Evolutionary conservation across 2,888 invertebrate species (phyloP).

Genomic region (Bedellia somnulentella): DNA sequence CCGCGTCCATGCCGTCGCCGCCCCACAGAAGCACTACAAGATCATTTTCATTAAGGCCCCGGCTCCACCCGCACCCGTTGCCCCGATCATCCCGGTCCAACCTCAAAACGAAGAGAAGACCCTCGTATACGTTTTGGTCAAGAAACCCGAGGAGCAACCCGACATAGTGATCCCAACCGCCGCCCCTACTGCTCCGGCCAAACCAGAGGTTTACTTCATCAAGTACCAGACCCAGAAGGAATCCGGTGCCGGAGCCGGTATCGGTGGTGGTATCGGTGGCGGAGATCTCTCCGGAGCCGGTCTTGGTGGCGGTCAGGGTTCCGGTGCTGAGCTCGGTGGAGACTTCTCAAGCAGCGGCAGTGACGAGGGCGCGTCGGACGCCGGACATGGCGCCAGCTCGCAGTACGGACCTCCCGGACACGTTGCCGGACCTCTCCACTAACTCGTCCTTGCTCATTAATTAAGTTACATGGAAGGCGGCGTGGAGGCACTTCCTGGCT

Average conservation of each 20-base stretch:
- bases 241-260: slow-evolving; percentile 25
- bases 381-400: slow-evolving; percentile 39
- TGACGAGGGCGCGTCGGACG: slow-evolving; percentile 22
- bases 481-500: slow-evolving; percentile 19
- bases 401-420: slow-evolving; percentile 58
- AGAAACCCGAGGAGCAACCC: slow-evolving; percentile 83
- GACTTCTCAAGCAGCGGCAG: slow-evolving; percentile 33
- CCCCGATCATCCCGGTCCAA: slow-evolving; percentile 77
- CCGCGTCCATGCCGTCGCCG: slow-evolving; percentile 66
- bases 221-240: slow-evolving; percentile 74
- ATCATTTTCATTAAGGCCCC: slow-evolving; percentile 93
- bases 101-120: slow-evolving; percentile 87
- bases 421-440: slow-evolving; percentile 50
- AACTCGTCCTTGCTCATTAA: no score
- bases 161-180: slow-evolving; percentile 77
- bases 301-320: slow-evolving; percentile 20
- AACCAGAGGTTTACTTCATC: slow-evolving; percentile 91
- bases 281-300: slow-evolving; percentile 16
- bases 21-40: slow-evolving; percentile 87
- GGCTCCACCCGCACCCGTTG: slow-evolving; percentile 78
- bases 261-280: slow-evolving; percentile 23
- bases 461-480: no score
- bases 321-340: slow-evolving; percentile 26
- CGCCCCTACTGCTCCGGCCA: slow-evolving; percentile 80
- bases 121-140: slow-evolving; percentile 84